Conservation (phyloP, 2,113 vertebrate species). For the Picathartes gymnocephalus region DNA sequence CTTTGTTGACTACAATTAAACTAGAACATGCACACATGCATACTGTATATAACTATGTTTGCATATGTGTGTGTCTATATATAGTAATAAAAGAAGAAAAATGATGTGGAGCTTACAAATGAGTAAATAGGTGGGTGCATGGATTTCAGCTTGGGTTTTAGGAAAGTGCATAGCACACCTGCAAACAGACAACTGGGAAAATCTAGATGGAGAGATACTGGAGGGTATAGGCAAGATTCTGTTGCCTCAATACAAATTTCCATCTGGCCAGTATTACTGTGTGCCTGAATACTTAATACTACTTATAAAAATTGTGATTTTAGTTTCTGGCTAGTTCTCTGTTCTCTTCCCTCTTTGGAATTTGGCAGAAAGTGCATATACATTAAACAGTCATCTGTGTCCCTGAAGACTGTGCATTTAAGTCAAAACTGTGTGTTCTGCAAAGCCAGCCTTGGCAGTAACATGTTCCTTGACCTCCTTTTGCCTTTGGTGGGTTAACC, state of each 20-base stretch:
- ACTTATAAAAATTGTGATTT: neutral
- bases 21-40: neutral
- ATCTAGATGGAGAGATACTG: neutral
- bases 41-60: neutral
- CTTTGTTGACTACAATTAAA: neutral
- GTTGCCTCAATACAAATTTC: neutral
- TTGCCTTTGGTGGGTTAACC: neutral
- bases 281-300: neutral
- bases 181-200: neutral
- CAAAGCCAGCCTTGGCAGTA: neutral
- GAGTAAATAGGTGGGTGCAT: neutral
- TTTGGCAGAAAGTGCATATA: neutral
- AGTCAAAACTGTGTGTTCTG: neutral
- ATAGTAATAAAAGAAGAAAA: neutral
- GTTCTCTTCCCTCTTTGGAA: neutral
- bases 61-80: neutral
- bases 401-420: neutral
- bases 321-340: neutral
- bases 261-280: neutral
- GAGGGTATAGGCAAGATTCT: neutral
- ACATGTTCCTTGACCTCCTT: neutral
- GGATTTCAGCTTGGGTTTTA: neutral
- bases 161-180: neutral
- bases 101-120: neutral
- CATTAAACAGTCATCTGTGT: neutral